Percentiles rank a stretch among this genome's conserved stretches.
Conservation (phyloP, 2,113 vertebrate species). For the Turdus rufiventris region DNA sequence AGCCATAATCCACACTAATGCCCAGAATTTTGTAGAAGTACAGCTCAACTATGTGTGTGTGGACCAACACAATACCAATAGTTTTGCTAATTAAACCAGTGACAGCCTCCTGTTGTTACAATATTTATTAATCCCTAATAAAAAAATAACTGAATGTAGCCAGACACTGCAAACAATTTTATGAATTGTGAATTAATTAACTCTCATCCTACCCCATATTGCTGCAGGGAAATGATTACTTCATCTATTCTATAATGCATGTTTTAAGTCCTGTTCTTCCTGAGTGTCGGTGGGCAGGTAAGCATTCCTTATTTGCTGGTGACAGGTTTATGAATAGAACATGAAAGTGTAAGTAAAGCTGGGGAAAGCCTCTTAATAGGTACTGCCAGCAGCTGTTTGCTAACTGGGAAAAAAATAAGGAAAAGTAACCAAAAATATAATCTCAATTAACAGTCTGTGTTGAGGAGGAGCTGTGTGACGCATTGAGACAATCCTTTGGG, state of each 20-base stretch:
- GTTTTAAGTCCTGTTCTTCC: not conserved
- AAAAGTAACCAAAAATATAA: not conserved
- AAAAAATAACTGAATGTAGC: not conserved
- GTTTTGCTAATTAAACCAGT: not conserved
- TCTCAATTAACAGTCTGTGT: not conserved
- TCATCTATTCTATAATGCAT: fast-evolving
- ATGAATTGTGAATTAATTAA: not conserved
- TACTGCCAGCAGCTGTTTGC: not conserved
- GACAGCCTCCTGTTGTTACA: not conserved
- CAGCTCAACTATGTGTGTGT: not conserved
- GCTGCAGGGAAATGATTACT: not conserved
- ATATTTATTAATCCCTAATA: not conserved
- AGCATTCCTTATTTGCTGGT: not conserved
- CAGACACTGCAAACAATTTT: not conserved
- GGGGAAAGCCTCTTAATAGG: not conserved
- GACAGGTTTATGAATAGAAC: not conserved
- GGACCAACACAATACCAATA: not conserved
- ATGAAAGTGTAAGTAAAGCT: not conserved
- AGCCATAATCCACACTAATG: not conserved
- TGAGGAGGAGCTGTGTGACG: not conserved
- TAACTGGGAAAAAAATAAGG: not conserved
- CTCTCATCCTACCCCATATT: not conserved
- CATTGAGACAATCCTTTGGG: not conserved
- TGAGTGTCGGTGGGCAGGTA: not conserved
- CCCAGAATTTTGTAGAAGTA: not conserved